Evolutionary conservation across 2,888 invertebrate genomes (phyloP), one percentile per base, ranked within the genome.

Genomic region (Tinea trinotella): DNA sequence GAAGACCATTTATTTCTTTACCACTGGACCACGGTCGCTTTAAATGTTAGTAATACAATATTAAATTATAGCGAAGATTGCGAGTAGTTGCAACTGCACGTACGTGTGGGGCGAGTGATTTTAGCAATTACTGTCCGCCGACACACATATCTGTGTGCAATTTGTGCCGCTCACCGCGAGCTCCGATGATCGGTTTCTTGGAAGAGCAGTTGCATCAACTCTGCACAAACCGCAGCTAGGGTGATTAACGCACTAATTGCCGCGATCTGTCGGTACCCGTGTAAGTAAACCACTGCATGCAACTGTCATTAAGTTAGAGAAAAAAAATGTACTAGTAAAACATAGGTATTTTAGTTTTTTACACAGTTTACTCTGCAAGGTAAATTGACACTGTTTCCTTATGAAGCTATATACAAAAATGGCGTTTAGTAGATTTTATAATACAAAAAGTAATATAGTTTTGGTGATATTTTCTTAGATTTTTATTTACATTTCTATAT

Each of bases 231-330:
- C 68, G 68, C 64, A 70, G 65, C 55, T 35, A 2, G 44, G 20
- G 66, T 71, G 76, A 80, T 83, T 81, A 82, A 78, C 70, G 76
- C 68, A 74, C 79, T 83, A 83, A 82, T 83, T 80, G 74, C 70
- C 61, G 59, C 62, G 24, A 24, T 50, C 9, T 36, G 44, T 55
- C 49, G 20, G 40, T 55, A 55, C 49, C 54, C 24, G 46, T 17
- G 36, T 53, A 53, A 46, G 46, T 46, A 46, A 46, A 19, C 46
- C 46, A 46, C 46, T 18, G 46, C 46, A 46, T 46, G 46, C 46
- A 46, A 46, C 46, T 46, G 46, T 46, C 46, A 46, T 46, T 46
- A 40, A 17, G 12, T 40, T 30, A 30, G 15, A 40, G 40, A 40
- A 40, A 40, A 40, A n/a, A 40, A 40, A 7, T 40, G 12, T 40